Evolutionary conservation across 2,113 vertebrate species (phyloP).

Genomic region (Gasterosteus nipponicus): DNA sequence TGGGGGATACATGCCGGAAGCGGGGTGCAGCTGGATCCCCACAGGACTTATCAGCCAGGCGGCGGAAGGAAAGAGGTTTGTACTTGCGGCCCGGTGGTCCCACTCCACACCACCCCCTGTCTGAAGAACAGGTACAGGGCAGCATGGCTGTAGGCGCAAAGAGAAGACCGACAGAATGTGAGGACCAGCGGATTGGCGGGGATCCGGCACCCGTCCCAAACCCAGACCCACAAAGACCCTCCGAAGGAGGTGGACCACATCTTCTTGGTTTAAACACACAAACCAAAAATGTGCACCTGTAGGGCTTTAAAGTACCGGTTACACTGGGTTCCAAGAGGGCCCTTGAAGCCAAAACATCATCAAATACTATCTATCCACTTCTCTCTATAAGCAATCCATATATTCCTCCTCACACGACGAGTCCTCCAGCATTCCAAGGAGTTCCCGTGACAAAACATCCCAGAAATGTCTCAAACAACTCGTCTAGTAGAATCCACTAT

Average conservation of each 20-base stretch:
- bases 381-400: neutral
- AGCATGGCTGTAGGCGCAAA: slow-evolving; percentile 72
- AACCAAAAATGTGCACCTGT: slow-evolving; percentile 11
- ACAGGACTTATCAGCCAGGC: slow-evolving; percentile 72
- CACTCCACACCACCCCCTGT: slow-evolving; percentile 78
- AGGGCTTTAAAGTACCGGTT: slow-evolving; percentile 18
- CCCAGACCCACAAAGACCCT: slow-evolving; percentile 17
- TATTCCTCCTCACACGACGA: neutral
- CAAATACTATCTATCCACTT: slow-evolving; percentile 1
- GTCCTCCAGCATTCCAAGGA: neutral
- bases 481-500: neutral
- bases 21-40: slow-evolving; percentile 65
- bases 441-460: neutral
- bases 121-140: slow-evolving; percentile 72
- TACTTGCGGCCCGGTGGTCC: slow-evolving; percentile 79
- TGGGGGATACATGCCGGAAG: slow-evolving; percentile 70
- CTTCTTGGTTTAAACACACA: slow-evolving; percentile 1
- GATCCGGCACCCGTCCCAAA: slow-evolving; percentile 27
- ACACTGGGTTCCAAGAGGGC: slow-evolving; percentile 4
- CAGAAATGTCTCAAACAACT: slow-evolving; percentile 2
- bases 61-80: slow-evolving; percentile 78
- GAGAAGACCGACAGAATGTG: slow-evolving; percentile 72
- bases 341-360: neutral
- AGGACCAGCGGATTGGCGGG: slow-evolving; percentile 36
- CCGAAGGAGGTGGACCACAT: neutral